phyloP scores from a whole-genome alignment of 2,888 invertebrate genomes.

The Caenorhabditis sp. region DNA sequence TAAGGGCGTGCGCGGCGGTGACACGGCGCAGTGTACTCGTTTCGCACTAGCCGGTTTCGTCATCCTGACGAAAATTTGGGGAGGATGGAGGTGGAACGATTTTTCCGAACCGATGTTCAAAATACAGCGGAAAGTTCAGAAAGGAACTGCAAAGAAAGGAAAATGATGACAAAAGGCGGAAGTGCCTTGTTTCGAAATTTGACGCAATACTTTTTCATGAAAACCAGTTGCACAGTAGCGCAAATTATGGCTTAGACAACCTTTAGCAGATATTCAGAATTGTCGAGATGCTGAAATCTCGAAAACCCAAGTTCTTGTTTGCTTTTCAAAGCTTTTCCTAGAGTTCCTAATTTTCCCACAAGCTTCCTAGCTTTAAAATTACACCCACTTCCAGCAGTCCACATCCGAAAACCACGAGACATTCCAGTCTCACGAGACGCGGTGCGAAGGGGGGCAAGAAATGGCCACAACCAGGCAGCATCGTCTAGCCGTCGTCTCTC shows the following conservation, averaged over 20 bases:
- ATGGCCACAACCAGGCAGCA: constrained; percentile 33
- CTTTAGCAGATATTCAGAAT: too few species aligned
- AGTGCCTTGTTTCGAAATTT: too few species aligned
- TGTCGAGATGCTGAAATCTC: too few species aligned
- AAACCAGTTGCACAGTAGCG: too few species aligned
- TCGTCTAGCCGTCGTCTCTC: constrained; percentile 11
- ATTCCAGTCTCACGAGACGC: constrained; percentile 42
- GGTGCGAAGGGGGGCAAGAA: constrained; percentile 33
- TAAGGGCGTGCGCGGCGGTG: too few species aligned
- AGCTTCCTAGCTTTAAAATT: neutral
- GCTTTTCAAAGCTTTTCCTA: neutral
- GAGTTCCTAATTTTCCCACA: too few species aligned
- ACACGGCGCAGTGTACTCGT: constrained; percentile 6
- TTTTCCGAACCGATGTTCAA: too few species aligned
- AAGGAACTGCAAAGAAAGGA: too few species aligned
- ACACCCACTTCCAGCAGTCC: constrained; percentile 17
- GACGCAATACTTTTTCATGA: too few species aligned
- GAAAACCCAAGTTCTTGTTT: neutral
- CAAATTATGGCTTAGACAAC: too few species aligned
- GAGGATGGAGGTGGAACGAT: too few species aligned
- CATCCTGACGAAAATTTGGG: neutral
- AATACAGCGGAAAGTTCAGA: too few species aligned
- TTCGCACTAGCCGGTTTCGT: constrained; percentile 1
- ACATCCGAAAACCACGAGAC: constrained; percentile 32
- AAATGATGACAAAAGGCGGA: constrained; percentile 1